These are phyloP conservation scores for Rhinophrynus dorsalis DNA, from an alignment of 2,797 vertebrate genomes.

Conservation along the genomic window DNA sequence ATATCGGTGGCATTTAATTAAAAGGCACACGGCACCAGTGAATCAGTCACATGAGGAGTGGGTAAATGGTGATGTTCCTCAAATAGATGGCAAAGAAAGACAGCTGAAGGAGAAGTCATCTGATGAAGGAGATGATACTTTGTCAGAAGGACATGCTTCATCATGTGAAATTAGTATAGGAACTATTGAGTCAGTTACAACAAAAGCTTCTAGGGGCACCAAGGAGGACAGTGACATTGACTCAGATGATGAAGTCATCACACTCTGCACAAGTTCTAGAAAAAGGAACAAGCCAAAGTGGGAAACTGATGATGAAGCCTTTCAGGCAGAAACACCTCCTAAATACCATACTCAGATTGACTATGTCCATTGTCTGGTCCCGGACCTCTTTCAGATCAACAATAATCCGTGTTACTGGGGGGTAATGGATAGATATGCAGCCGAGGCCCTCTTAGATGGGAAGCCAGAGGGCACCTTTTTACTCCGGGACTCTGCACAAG, in stretches of 20 bases:
- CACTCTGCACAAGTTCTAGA: conserved; percentile 71
- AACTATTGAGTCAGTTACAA: conserved; percentile 51
- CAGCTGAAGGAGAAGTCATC: conserved; percentile 50
- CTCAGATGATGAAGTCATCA: conserved; percentile 72
- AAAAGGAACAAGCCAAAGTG: conserved; percentile 75
- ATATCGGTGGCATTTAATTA: conserved; percentile 92
- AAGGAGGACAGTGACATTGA: conserved; percentile 73
- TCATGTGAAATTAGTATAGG: conserved; percentile 54
- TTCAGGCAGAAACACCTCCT: conserved; percentile 71
- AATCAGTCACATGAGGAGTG: conserved; percentile 64
- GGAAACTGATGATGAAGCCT: conserved; percentile 72
- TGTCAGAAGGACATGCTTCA: conserved; percentile 53
- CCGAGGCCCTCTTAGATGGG: conserved; percentile 91
- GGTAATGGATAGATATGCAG: conserved; percentile 91
- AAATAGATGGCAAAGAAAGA: conserved; percentile 66
- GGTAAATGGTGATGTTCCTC: conserved; percentile 64
- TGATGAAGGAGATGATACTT: conserved; percentile 48
- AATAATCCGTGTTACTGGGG: conserved; percentile 97
- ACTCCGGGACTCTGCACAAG: conserved; percentile 91
- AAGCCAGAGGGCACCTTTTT: conserved; percentile 95
- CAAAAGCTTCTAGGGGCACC: conserved; percentile 54
- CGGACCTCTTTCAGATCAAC: conserved; percentile 95
- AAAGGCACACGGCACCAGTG: conserved; percentile 76
- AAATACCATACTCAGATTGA: conserved; percentile 80
- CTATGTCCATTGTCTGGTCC: conserved; percentile 89